phyloP scores from a whole-genome alignment of 2,797 vertebrate genomes.

The Apogon talboti region DNA sequence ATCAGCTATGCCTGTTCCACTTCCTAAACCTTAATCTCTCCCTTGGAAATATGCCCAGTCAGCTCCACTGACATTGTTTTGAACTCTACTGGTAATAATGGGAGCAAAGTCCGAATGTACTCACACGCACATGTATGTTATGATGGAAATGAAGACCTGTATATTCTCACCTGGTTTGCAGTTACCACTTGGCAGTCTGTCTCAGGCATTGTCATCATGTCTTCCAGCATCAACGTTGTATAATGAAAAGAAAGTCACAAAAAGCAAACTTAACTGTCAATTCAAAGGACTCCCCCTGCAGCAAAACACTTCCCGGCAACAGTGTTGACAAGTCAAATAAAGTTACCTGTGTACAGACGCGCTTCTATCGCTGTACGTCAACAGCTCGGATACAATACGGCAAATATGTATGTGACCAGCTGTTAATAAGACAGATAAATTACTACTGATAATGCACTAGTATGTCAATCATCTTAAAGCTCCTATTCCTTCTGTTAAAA shows the following conservation, averaged over 20 bases:
- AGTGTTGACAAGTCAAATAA: neutral
- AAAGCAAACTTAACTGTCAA: neutral
- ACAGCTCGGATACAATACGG: slow-evolving; percentile 13
- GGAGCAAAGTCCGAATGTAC: slow-evolving; percentile 24
- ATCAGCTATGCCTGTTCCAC: slow-evolving; percentile 75
- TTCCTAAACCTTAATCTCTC: slow-evolving; percentile 81
- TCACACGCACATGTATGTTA: slow-evolving; percentile 15
- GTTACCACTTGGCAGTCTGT: slow-evolving; percentile 10
- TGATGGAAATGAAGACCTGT: slow-evolving; percentile 9
- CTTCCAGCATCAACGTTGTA: neutral
- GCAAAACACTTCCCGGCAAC: slow-evolving; percentile 3
- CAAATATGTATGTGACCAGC: neutral
- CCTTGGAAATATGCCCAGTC: slow-evolving; percentile 66
- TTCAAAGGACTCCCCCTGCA: neutral
- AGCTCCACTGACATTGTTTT: slow-evolving; percentile 55
- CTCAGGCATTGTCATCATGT: neutral
- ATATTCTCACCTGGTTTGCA: slow-evolving; percentile 16
- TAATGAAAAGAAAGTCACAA: slow-evolving; percentile 1
- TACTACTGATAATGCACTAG: neutral
- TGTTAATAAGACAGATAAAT: neutral
- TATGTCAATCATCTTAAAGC: neutral
- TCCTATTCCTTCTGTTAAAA: slow-evolving; percentile 44
- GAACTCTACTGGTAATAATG: slow-evolving; percentile 46
- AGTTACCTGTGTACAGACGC: slow-evolving; percentile 1
- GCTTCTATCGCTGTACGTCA: neutral